These are phyloP conservation scores for Petaurus breviceps DNA, from an alignment of 2,113 vertebrate species.

Conservation along the genomic window DNA sequence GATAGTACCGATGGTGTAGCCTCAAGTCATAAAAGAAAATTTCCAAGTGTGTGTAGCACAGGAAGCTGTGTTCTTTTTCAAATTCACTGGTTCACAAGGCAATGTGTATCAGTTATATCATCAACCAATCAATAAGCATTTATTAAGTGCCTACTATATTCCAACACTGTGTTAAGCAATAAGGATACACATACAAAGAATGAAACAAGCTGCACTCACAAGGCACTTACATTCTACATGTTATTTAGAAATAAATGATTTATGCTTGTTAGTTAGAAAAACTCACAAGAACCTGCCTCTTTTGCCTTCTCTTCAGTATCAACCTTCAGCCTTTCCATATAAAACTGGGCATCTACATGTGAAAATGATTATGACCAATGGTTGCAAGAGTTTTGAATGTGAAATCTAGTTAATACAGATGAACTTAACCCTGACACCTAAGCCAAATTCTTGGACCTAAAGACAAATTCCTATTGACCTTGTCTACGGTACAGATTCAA, in stretches of 20 bases:
- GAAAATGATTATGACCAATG: too few species aligned
- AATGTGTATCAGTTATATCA: not conserved
- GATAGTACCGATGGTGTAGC: not conserved
- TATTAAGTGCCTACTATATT: not conserved
- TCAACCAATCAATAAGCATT: not conserved
- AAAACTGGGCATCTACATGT: not conserved
- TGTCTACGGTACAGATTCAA: conserved; percentile 9
- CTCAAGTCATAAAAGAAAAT: not conserved
- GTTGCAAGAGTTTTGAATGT: not conserved
- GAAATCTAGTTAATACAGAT: not conserved
- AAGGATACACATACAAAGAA: not conserved
- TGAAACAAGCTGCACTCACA: not conserved
- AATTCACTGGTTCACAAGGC: not conserved
- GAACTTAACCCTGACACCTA: not conserved
- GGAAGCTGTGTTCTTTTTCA: not conserved
- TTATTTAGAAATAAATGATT: not conserved
- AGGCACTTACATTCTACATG: not conserved
- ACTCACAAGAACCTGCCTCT: not conserved
- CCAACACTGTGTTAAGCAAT: not conserved
- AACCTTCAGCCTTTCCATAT: not conserved
- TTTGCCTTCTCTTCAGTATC: not conserved
- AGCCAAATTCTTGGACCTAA: not conserved
- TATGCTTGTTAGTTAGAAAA: not conserved
- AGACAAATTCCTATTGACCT: conserved; percentile 1
- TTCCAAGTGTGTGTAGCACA: not conserved